phyloP scores from a whole-genome alignment of 92 coral and sea anemone genomes.

The Umimayanthus chanpuru region DNA sequence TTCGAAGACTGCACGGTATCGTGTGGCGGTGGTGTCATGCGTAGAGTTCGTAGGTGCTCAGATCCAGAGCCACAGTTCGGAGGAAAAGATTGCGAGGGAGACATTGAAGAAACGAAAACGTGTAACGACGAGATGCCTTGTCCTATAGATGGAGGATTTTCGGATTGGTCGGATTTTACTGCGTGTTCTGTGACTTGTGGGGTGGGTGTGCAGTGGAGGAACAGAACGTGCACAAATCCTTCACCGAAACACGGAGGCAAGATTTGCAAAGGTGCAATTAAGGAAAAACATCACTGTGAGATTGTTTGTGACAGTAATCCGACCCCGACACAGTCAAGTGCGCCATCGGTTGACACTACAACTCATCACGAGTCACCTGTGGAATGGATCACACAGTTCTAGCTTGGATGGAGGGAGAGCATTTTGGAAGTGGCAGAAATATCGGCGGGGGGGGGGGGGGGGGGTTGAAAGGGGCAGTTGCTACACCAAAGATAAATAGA shows the following conservation, averaged over 20 bases:
- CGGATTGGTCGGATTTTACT: constrained; percentile 19
- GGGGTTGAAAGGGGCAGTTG: no score
- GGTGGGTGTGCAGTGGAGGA: constrained; percentile 20
- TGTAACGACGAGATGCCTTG: background rate
- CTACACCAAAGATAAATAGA: no score
- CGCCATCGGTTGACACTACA: background rate
- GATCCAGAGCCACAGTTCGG: constrained; percentile 26
- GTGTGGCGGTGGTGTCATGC: constrained; percentile 8
- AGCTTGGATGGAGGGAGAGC: background rate
- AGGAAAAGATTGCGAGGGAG: constrained; percentile 26
- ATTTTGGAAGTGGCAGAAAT: no score
- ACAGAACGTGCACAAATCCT: constrained; percentile 34
- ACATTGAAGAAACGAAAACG: background rate
- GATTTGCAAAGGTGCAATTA: constrained; percentile 19
- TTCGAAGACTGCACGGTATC: constrained; percentile 17
- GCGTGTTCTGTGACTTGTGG: constrained; percentile 35
- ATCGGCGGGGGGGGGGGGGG: no score
- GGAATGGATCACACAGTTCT: constrained; percentile 6
- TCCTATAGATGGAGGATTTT: constrained; percentile 32
- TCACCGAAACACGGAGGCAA: constrained; percentile 33
- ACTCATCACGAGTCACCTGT: background rate
- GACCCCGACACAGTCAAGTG: background rate
- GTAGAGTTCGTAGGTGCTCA: constrained; percentile 11
- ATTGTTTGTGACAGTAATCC: background rate
- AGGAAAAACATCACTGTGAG: constrained; percentile 24